A percentile compares a stretch with the other conserved stretches of the same genome.
These are phyloP conservation scores for Bemisia tabaci DNA, from an alignment of 1,140 invertebrate genomes.

Conservation along the genomic window DNA sequence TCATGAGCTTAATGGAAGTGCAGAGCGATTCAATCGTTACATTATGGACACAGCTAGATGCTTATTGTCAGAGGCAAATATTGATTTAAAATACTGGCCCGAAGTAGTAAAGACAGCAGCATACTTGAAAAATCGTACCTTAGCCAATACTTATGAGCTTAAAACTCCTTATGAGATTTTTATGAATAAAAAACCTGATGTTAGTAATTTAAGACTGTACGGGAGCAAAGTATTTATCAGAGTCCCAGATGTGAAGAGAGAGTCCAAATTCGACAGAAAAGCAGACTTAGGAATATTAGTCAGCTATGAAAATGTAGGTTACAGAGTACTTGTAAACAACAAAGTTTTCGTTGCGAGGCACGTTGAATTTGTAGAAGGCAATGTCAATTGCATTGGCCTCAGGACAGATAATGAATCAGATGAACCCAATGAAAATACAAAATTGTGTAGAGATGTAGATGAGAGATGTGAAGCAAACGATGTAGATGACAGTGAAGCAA, in stretches of 20 bases:
- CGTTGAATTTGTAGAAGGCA: too few relatives aligned
- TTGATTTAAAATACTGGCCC: slow-evolving; percentile 11
- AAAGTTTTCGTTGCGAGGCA: too few relatives aligned
- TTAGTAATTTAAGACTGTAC: slow-evolving; percentile 24
- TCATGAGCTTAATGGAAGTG: slow-evolving; percentile 29
- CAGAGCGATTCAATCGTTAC: slow-evolving; percentile 25
- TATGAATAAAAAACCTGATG: slow-evolving; percentile 16
- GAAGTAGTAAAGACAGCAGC: slow-evolving; percentile 14
- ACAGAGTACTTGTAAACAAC: too few relatives aligned
- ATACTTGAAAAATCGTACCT: slow-evolving; percentile 12
- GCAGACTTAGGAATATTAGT: slow-evolving; percentile 14
- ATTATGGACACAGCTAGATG: slow-evolving; percentile 4
- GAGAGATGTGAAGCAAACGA: too few relatives aligned
- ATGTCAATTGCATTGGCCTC: too few relatives aligned
- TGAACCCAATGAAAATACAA: too few relatives aligned
- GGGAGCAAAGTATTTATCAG: slow-evolving; percentile 20
- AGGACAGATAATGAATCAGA: too few relatives aligned
- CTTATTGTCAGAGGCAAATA: slow-evolving; percentile 5
- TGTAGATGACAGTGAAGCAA: too few relatives aligned
- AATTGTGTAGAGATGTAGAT: too few relatives aligned
- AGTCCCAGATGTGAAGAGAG: slow-evolving; percentile 18
- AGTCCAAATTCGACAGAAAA: slow-evolving; percentile 26
- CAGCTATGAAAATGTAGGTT: slow-evolving; percentile 21
- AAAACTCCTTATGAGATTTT: slow-evolving; percentile 20
- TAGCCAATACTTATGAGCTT: slow-evolving; percentile 4